Base-by-base conservation (phyloP, 2,113 vertebrate species). In the Channa maculata region DNA sequence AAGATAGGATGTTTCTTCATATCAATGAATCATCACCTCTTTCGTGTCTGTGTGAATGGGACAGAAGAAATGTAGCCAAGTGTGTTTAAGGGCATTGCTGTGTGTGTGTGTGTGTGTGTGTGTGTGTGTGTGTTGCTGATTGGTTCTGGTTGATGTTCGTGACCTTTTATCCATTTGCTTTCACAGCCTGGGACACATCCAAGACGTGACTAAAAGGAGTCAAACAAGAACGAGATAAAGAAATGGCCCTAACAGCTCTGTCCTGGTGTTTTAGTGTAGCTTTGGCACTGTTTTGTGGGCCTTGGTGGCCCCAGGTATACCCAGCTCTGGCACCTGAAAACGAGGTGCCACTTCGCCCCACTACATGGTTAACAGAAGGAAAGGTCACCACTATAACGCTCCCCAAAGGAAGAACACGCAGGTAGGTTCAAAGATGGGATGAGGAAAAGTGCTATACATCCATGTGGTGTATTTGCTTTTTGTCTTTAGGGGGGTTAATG, bases 401-500 rank as follows among this genome's bases (percentile, higher is more conserved):
- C 52, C 88, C 94, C 53, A 95, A 95, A 83, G 96, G 95, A 61
- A 91, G 93, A 45, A 92, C 95, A 38, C 95, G 93, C 81, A 96
- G 96, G 96, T 97, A 93, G 75, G 64, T 24, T 9, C 7, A 55
- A 37, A 55, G 37, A 78, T 2, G 44, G 24, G 52, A 58, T 12
- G 34, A 4, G n/a, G 6, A 49, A 8, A 15, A 53, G 11, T 11
- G 61, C 8, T 8, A 13, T 0, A 0, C 2, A 3, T 12, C 36
- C 13, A 50, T 33, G 36, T 3, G 14, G 12, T 5, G 46, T 13
- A 2, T 50, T 8, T 3, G 24, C 24, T 1, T 24, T 24, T 24
- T 24, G 24, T 24, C 24, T 24, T 24, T 24, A 24, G 24, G 24
- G 24, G 24, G 24, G 24, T 24, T 24, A 24, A 24, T 24, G 24